These are phyloP conservation scores for Malacoraja senta DNA, from an alignment of 2,797 vertebrate species.

Conservation along the genomic window DNA sequence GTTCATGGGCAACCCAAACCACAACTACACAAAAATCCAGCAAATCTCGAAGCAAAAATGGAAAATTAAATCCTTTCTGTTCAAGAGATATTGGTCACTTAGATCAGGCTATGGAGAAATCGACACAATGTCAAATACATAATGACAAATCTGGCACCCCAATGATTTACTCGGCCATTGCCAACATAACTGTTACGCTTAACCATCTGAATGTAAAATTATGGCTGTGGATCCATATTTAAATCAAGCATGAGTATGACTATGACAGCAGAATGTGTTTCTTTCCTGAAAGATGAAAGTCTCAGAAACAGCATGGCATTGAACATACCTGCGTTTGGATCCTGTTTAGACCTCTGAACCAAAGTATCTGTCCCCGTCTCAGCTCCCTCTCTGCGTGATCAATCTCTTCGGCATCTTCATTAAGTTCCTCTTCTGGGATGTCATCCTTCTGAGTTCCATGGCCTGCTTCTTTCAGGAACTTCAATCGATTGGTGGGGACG, in stretches of 20 bases:
- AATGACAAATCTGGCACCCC: no score
- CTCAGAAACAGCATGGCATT: not conserved
- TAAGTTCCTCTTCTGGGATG: constrained; percentile 79
- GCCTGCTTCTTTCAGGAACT: constrained; percentile 85
- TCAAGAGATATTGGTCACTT: no score
- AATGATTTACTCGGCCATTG: no score
- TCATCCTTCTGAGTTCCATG: constrained; percentile 85
- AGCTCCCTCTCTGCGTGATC: constrained; percentile 93
- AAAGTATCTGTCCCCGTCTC: constrained; percentile 91
- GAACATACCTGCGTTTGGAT: constrained; percentile 92
- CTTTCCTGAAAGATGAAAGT: not conserved
- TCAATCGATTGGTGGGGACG: constrained; percentile 85
- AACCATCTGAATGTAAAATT: no score
- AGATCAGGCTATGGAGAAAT: no score
- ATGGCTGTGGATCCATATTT: not conserved
- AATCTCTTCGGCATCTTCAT: constrained; percentile 93
- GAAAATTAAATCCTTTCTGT: no score
- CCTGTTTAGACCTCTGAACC: constrained; percentile 95
- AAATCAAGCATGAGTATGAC: not conserved
- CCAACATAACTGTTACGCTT: no score
- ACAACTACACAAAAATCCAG: no score
- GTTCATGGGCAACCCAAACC: no score
- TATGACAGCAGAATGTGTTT: not conserved
- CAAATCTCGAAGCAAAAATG: no score
- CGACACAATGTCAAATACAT: no score